phyloP scores from a whole-genome alignment of 2,888 invertebrate genomes.

The Caenorhabditis japonica region DNA sequence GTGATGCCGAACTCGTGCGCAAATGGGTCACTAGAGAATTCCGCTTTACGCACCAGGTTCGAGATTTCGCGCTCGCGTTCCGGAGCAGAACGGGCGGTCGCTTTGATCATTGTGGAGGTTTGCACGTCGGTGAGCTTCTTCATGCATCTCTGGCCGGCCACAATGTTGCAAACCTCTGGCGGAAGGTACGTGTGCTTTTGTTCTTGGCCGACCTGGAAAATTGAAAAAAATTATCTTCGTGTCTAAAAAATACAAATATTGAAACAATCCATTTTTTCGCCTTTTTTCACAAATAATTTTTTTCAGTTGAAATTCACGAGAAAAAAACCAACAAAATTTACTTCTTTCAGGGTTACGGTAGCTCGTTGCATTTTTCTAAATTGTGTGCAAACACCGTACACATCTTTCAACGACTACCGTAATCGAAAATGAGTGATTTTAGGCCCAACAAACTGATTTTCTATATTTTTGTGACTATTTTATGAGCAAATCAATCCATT shows the following conservation, averaged over 20 bases:
- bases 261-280: too few species aligned
- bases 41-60: conserved; percentile 92
- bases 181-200: conserved; percentile 99
- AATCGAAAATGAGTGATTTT: too few species aligned
- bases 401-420: too few species aligned
- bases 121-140: conserved; percentile 99
- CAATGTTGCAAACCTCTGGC: conserved; percentile 98
- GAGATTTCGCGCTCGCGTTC: conserved; percentile 95
- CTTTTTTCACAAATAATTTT: too few species aligned
- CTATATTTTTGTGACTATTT: too few species aligned
- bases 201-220: conserved; percentile 98
- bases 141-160: conserved; percentile 98
- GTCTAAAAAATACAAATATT: too few species aligned
- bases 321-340: conserved; percentile 80
- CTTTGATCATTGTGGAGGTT: conserved; percentile 99
- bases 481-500: too few species aligned
- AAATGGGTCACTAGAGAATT: conserved; percentile 98
- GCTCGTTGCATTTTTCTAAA: too few species aligned
- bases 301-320: too few species aligned
- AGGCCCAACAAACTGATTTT: too few species aligned
- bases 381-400: too few species aligned
- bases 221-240: too few species aligned
- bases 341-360: background rate
- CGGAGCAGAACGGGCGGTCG: conserved; percentile 96
- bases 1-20: conserved; percentile 98